These are phyloP conservation scores for Drosophila setosimentum DNA, from an alignment of 2,888 invertebrate genomes.

Conservation along the genomic window DNA sequence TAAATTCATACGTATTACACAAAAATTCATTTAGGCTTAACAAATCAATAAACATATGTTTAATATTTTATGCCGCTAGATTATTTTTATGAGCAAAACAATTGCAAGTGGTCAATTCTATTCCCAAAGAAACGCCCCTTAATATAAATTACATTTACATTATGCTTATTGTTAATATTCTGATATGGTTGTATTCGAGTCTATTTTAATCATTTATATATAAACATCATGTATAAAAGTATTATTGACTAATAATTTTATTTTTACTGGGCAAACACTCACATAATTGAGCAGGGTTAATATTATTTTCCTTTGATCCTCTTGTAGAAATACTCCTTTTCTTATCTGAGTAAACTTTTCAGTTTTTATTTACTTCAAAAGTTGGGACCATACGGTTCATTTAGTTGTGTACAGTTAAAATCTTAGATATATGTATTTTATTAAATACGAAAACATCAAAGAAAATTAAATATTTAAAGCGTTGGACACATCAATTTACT, in stretches of 20 bases:
- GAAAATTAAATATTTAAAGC: neutral
- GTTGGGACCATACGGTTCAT: neutral
- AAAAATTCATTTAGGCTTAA: neutral
- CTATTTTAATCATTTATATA: neutral
- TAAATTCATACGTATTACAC: neutral
- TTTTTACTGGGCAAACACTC: neutral
- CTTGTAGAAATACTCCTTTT: neutral
- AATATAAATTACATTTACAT: neutral
- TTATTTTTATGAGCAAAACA: neutral
- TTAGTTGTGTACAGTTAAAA: neutral
- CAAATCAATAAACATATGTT: neutral
- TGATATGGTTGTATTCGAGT: neutral
- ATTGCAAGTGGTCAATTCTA: neutral
- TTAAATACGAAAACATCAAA: neutral
- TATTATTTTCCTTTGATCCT: neutral
- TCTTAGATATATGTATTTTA: neutral
- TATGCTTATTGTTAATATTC: neutral
- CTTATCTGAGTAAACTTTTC: neutral
- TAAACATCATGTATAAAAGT: neutral
- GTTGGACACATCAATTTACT: slow-evolving; percentile 36
- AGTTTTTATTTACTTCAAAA: neutral
- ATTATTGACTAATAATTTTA: neutral
- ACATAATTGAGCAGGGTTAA: neutral
- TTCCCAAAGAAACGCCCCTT: neutral
- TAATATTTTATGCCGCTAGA: neutral